A percentile compares a stretch with the other conserved stretches of the same genome.
phyloP scores from a whole-genome alignment of 2,113 vertebrate genomes.

The Phylloscopus trochilus region DNA sequence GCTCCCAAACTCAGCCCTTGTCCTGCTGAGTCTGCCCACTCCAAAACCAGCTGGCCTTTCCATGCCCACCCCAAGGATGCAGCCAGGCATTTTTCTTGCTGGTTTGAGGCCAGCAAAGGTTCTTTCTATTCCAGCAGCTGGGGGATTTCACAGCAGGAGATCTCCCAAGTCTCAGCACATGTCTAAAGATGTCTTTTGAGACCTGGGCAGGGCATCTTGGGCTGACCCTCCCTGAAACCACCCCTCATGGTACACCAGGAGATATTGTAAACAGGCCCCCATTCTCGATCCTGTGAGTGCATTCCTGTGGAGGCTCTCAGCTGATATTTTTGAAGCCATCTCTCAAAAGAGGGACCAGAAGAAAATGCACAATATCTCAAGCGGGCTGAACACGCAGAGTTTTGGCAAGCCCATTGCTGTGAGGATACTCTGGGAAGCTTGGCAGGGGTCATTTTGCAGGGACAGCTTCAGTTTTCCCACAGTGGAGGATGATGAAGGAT shows the following conservation, averaged over 20 bases:
- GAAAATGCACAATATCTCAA: background rate
- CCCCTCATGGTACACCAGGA: fast-evolving
- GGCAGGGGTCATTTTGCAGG: background rate
- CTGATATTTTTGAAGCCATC: background rate
- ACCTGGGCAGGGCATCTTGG: fast-evolving
- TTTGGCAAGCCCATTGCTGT: background rate
- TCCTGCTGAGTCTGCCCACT: background rate
- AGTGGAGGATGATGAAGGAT: background rate
- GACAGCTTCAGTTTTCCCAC: background rate
- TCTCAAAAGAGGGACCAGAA: background rate
- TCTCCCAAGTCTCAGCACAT: background rate
- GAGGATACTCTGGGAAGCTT: background rate
- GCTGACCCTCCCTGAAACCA: background rate
- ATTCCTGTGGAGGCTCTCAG: fast-evolving
- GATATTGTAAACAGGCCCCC: fast-evolving
- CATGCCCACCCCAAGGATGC: fast-evolving
- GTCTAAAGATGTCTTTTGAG: background rate
- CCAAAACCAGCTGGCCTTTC: background rate
- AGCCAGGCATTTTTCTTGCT: background rate
- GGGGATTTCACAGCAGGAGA: background rate
- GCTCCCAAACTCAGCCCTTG: fast-evolving
- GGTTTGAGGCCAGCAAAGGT: background rate
- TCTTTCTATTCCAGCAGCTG: background rate
- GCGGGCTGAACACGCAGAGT: background rate
- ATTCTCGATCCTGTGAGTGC: fast-evolving